A percentile compares a stretch with the other conserved stretches of the same genome.
Evolutionary conservation across 2,113 vertebrate species (phyloP).

Genomic region (Chionomys nivalis): DNA sequence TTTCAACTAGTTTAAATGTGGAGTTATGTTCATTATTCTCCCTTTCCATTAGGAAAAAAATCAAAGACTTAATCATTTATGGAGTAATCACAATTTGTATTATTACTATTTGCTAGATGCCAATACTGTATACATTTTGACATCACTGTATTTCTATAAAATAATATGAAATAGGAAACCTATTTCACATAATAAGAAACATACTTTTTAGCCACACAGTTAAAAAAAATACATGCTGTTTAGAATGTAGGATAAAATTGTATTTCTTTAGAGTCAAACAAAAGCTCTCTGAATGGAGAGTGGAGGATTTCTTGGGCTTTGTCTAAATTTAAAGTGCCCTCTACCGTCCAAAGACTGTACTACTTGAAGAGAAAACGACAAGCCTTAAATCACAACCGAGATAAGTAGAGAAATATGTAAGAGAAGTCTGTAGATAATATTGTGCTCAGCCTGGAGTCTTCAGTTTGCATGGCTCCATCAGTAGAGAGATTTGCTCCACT

Average conservation of each 20-base stretch:
- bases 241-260: conserved; percentile 67
- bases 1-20: neutral
- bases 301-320: conserved; percentile 80
- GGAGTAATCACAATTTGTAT: conserved; percentile 36
- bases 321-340: conserved; percentile 90
- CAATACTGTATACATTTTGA: conserved; percentile 20
- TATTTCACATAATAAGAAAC: conserved; percentile 44
- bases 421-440: conserved; percentile 39
- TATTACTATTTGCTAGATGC: conserved; percentile 14
- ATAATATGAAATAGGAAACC: neutral
- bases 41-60: conserved; percentile 54
- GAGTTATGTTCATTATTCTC: neutral
- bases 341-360: conserved; percentile 86
- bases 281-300: conserved; percentile 85
- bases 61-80: conserved; percentile 44
- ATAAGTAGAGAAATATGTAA: conserved; percentile 49
- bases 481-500: neutral
- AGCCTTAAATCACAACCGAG: conserved; percentile 63
- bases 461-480: conserved; percentile 42
- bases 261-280: conserved; percentile 83
- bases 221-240: conserved; percentile 43
- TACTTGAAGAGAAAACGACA: conserved; percentile 62
- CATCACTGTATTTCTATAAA: conserved; percentile 54
- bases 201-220: conserved; percentile 23
- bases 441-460: neutral